Evolutionary conservation across 1,140 invertebrate genomes (phyloP).

Genomic region (Coboldia fuscipes): DNA sequence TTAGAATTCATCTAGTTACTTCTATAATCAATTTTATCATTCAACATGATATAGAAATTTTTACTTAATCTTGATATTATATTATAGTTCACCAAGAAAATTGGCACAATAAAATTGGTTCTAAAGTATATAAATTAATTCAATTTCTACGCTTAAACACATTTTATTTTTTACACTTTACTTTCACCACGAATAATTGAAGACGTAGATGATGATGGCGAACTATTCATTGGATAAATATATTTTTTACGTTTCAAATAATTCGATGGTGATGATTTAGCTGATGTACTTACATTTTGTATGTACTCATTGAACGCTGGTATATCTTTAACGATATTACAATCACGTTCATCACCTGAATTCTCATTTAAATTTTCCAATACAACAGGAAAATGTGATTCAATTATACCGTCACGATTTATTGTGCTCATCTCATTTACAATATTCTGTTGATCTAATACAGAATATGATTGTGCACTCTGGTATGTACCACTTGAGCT

Average conservation of each 20-base stretch:
- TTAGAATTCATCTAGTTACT: no score
- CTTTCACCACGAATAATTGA: not conserved
- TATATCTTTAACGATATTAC: constrained; percentile 1
- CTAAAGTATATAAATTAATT: no score
- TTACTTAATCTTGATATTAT: no score
- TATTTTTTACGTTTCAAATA: constrained; percentile 4
- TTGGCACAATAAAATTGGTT: no score
- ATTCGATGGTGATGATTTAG: constrained; percentile 5
- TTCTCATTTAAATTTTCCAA: constrained; percentile 4
- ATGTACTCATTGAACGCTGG: not conserved
- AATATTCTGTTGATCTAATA: no score
- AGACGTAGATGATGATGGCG: not conserved
- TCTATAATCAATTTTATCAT: no score
- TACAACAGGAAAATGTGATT: constrained; percentile 16
- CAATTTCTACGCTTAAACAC: no score
- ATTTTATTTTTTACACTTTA: not conserved
- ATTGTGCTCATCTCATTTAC: constrained; percentile 6
- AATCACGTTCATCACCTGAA: constrained; percentile 1
- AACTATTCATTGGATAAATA: constrained; percentile 5
- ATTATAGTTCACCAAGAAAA: no score
- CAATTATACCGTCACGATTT: constrained; percentile 15
- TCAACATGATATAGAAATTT: no score
- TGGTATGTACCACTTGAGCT: constrained; percentile 18
- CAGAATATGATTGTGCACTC: constrained; percentile 14
- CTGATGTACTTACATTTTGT: constrained; percentile 8